Base-by-base conservation (phyloP, 2,113 vertebrate genomes). In the Gulo gulo region DNA sequence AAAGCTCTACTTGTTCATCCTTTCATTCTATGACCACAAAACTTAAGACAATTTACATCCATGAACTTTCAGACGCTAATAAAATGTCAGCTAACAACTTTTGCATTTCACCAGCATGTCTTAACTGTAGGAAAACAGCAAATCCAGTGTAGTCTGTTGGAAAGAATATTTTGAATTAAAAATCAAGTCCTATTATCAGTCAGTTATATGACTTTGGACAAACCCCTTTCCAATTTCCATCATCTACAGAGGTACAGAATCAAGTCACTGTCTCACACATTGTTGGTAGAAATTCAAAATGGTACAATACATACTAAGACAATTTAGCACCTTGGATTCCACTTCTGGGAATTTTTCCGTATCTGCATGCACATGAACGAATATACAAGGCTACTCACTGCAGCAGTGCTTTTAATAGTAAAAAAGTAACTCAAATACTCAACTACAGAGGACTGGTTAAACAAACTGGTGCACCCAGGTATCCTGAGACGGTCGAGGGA, bases 21-120 rank as follows among this genome's bases (percentile, higher is more conserved):
- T 97, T 82, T 73, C 50, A 83, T 55, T 57, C 80, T 94, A n/a
- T 59, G 61, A 96, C 55, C 52, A 95, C 15, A 86, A 91, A 95
- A 79, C 47, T 86, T 69, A 87, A 90, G 50, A 61, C 65, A 97
- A 90, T 39, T 83, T 14, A 90, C 9, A 74, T 36, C 55, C 15
- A 29, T 36, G 29, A 86, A 96, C 67, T 92, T 63, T 73, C 1
- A 59, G 55, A 90, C 26, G 91, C 59, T 90, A 95, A 82, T 21
- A 95, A 93, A 93, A 71, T n/a, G 31, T 89, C 34, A 47, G 29
- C 36, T 71, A 67, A 82, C 9, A 97, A 92, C 26, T 89, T 95
- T 67, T 36, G 74, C n/a, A 61, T 79, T 94, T 95, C 91, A 95
- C 55, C 47, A 88, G 23, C 42, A 90, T 61, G 18, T 45, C 55